Base-by-base conservation (phyloP, 1,140 invertebrate species). In the Drosophila kepulauana region DNA sequence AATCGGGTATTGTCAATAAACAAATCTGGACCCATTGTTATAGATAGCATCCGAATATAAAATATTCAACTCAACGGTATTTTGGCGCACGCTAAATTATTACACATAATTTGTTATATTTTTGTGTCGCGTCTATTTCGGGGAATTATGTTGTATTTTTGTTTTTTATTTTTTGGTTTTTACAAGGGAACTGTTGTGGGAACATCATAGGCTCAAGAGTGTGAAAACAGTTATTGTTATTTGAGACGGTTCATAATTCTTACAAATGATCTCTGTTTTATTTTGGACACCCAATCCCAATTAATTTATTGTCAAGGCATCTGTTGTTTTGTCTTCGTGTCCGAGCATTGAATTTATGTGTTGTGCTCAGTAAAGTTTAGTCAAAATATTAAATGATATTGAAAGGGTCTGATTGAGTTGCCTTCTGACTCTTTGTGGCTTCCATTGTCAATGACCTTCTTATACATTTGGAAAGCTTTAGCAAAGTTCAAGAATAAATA, bases 11-110 rank as follows among this genome's bases (percentile, higher is more conserved):
- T 69, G 69, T 82, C 70, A 41, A 84, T 80, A 88, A 86, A 79
- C 82, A 87, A 86, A 86, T 79, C 78, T 88, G 48, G 48, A 20
- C 20, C 79, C 70, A 80, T 87, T 87, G 84, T 87, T 57, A 45
- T 52, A 54, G 43, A 11, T 46, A 45, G 25, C 38, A 65, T 48
- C 43, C 45, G 41, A 54, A 16, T 35, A 28, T 35, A 3, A 33
- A 33, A 69, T 69, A 51, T 66, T 51, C 38, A 51, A n/a, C 43
- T 2, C 35, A 87, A 87, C 84, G 85, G 84, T 87, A 89, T 84
- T 87, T 87, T 89, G 85, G 82, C 82, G 84, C 84, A 81, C 84
- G 81, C 85, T 87, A 84, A 87, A 89, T 89, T 87, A 87, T 81
- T 78, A 85, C 72, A 79, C 70, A 71, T 82, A 80, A 87, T 89